A percentile compares a stretch with the other conserved stretches of the same genome.
Conservation (phyloP, 2,888 invertebrate genomes). For the Brachylomia viminalis region DNA sequence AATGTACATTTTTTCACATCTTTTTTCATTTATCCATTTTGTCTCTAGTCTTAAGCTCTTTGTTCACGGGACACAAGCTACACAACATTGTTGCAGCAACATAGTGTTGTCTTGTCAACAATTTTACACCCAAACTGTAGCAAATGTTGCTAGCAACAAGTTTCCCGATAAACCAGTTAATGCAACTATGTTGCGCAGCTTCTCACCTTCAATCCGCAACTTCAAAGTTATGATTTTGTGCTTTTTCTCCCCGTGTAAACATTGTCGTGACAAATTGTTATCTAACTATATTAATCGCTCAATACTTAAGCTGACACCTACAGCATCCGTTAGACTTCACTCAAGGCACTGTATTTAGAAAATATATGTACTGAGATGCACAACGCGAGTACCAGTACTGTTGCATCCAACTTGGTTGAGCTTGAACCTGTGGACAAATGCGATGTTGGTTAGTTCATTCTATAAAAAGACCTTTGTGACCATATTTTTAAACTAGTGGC, state of each 20-base stretch:
- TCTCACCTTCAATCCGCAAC: not conserved
- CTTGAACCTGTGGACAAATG: slow-evolving; percentile 80
- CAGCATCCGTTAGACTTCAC: slow-evolving; percentile 78
- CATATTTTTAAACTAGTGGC: not conserved
- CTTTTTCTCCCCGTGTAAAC: slow-evolving; percentile 55
- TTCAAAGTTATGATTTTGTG: not conserved
- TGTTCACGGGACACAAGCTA: no score
- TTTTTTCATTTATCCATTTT: not conserved
- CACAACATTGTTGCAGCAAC: not conserved
- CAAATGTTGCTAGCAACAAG: not conserved
- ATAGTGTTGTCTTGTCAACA: not conserved
- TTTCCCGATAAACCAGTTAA: not conserved
- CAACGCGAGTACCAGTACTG: slow-evolving; percentile 69
- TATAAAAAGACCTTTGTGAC: not conserved
- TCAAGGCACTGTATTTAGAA: slow-evolving; percentile 89
- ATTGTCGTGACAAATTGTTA: slow-evolving; percentile 68
- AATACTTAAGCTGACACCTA: slow-evolving; percentile 62
- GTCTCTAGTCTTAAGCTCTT: not conserved
- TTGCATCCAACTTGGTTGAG: slow-evolving; percentile 66
- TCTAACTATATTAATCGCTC: slow-evolving; percentile 72
- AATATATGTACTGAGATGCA: slow-evolving; percentile 81
- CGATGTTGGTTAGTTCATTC: slow-evolving; percentile 21
- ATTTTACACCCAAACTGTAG: not conserved
- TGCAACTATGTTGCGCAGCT: not conserved
- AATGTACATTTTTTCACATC: not conserved